Conservation (phyloP, 2,797 vertebrate species). For the Anisognathus igniventris region DNA sequence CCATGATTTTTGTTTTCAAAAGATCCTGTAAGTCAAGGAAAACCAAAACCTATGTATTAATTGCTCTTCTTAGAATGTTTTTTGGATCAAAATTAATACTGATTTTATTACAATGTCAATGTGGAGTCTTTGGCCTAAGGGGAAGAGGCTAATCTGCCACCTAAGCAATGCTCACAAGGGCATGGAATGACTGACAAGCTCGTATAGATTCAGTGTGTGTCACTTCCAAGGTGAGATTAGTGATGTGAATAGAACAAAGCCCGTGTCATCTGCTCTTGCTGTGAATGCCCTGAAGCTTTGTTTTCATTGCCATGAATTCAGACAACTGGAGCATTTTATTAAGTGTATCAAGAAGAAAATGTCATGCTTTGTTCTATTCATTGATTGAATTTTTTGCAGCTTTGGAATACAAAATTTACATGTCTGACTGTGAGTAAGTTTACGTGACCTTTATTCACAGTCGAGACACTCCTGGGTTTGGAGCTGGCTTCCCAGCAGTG, state of each 20-base stretch:
- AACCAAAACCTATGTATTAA: neutral
- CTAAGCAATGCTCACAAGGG: conserved; percentile 22
- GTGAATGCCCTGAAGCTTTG: conserved; percentile 36
- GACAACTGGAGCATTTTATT: conserved; percentile 20
- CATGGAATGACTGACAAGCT: neutral
- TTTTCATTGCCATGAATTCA: neutral
- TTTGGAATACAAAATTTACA: neutral
- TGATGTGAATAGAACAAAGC: conserved; percentile 27
- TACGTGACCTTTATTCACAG: neutral
- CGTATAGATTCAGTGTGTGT: neutral
- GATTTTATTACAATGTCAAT: neutral
- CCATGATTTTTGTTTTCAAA: neutral
- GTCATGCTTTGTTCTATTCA: neutral
- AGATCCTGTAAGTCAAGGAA: neutral
- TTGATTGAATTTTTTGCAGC: neutral
- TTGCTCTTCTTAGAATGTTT: neutral
- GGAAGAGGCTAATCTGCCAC: neutral
- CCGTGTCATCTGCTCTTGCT: conserved; percentile 6
- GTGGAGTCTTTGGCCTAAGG: neutral
- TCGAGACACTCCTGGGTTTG: neutral
- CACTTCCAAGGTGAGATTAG: conserved; percentile 32
- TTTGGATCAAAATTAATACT: conserved; percentile 1
- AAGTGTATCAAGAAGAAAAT: conserved; percentile 32
- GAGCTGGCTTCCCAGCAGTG: neutral
- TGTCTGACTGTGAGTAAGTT: neutral